phyloP scores from a whole-genome alignment of 2,113 vertebrate species.

The Ahaetulla prasina region DNA sequence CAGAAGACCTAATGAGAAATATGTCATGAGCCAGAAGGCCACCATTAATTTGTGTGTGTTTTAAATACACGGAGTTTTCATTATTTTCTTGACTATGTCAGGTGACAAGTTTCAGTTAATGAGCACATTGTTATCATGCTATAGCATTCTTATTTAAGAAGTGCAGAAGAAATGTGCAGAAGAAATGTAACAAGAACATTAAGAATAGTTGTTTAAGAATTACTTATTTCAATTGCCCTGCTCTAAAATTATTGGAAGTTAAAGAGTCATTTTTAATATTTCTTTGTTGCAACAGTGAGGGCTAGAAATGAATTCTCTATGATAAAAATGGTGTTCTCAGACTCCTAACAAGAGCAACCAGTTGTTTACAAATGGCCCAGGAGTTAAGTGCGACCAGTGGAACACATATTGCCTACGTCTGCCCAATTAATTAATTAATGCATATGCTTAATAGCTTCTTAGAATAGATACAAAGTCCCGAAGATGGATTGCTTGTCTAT shows the following conservation, averaged over 20 bases:
- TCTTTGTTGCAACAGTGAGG: background rate
- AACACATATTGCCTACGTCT: background rate
- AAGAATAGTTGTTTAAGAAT: background rate
- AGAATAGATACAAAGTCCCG: background rate
- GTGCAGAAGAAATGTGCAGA: background rate
- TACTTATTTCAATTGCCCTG: background rate
- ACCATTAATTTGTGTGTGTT: slow-evolving; percentile 30
- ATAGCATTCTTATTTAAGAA: background rate
- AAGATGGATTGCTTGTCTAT: background rate
- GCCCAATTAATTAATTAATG: background rate
- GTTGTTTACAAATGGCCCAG: background rate
- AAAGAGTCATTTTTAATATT: background rate
- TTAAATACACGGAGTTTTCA: slow-evolving; percentile 21
- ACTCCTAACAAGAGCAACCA: background rate
- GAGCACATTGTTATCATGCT: slow-evolving; percentile 4
- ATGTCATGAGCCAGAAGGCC: slow-evolving; percentile 20
- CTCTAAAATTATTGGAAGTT: background rate
- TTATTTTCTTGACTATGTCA: slow-evolving; percentile 20
- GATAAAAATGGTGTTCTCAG: background rate
- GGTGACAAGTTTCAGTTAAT: slow-evolving; percentile 15
- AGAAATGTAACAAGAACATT: background rate
- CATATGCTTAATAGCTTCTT: background rate
- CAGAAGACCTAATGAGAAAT: slow-evolving; percentile 31
- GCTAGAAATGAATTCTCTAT: background rate
- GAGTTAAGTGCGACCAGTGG: background rate